Conservation (phyloP, 2,797 vertebrate species). For the Sciurus carolinensis region DNA sequence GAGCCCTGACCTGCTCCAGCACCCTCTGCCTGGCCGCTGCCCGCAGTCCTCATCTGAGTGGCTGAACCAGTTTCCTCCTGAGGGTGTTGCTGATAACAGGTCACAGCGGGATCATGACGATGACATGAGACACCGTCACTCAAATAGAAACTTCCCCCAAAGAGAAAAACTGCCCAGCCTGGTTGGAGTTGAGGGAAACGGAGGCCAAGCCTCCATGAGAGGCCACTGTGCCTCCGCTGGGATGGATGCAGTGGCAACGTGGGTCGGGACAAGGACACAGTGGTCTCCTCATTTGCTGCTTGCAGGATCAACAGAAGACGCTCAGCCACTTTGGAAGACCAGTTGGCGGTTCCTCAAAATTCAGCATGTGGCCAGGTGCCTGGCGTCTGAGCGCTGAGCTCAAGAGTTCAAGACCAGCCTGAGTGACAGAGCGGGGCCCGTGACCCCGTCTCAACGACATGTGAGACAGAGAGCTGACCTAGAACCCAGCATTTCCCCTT, state of each 20-base stretch:
- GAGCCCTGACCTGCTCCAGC: no score
- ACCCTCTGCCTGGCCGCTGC: neutral
- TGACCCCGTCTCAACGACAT: neutral
- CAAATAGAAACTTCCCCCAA: neutral
- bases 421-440: neutral
- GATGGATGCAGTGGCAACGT: fast-evolving
- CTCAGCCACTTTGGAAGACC: neutral
- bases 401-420: neutral
- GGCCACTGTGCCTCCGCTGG: neutral
- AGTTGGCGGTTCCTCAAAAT: neutral
- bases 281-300: fast-evolving
- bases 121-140: neutral
- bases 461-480: neutral
- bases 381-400: neutral
- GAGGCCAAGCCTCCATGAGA: neutral
- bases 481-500: neutral
- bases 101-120: neutral
- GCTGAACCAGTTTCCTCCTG: neutral
- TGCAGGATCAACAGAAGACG: neutral
- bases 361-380: no score
- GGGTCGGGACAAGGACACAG: neutral
- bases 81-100: neutral
- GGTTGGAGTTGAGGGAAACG: neutral
- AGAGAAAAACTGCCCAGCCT: no score
- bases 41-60: neutral